A percentile compares a stretch with the other conserved stretches of the same genome.
Conservation (phyloP, 1,140 invertebrate species). For the Dolichoris vasculosae region DNA sequence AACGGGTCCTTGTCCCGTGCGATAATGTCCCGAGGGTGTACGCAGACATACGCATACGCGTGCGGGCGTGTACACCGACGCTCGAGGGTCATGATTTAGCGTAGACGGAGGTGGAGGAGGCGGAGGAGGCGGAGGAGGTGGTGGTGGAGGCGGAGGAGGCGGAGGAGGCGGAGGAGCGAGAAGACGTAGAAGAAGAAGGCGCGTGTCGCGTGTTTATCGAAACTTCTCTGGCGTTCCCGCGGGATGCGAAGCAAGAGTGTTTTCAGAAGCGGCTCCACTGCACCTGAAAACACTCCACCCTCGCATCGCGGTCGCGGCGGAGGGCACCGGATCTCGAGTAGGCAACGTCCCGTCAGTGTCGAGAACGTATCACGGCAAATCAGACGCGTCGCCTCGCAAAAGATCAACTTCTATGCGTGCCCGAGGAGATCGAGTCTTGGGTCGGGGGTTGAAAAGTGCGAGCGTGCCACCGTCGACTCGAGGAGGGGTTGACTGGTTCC, state of each 20-base stretch:
- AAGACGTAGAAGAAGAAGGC: slow-evolving; percentile 53
- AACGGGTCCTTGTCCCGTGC: slow-evolving; percentile 51
- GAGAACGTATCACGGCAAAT: slow-evolving; percentile 39
- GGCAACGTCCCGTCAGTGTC: slow-evolving; percentile 22
- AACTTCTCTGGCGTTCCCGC: slow-evolving; percentile 56
- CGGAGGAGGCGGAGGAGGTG: slow-evolving; percentile 54
- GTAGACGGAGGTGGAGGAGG: neutral
- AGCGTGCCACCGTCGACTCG: neutral
- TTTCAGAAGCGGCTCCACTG: slow-evolving; percentile 40
- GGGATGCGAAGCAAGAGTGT: slow-evolving; percentile 51
- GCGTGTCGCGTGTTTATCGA: slow-evolving; percentile 60
- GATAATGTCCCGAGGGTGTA: slow-evolving; percentile 59
- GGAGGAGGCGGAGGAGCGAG: no score
- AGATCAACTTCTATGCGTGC: slow-evolving; percentile 28
- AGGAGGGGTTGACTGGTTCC: neutral
- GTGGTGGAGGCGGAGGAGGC: neutral
- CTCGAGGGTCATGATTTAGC: neutral
- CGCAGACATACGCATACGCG: slow-evolving; percentile 34
- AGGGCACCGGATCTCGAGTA: no score
- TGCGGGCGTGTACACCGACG: slow-evolving; percentile 51
- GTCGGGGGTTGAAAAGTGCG: neutral
- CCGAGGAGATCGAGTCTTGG: neutral
- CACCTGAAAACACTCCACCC: slow-evolving; percentile 35
- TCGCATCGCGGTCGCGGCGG: neutral
- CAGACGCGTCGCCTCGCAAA: slow-evolving; percentile 2